Evolutionary conservation across 2,113 vertebrate species (phyloP).

Genomic region (Ceyx melanurus): DNA sequence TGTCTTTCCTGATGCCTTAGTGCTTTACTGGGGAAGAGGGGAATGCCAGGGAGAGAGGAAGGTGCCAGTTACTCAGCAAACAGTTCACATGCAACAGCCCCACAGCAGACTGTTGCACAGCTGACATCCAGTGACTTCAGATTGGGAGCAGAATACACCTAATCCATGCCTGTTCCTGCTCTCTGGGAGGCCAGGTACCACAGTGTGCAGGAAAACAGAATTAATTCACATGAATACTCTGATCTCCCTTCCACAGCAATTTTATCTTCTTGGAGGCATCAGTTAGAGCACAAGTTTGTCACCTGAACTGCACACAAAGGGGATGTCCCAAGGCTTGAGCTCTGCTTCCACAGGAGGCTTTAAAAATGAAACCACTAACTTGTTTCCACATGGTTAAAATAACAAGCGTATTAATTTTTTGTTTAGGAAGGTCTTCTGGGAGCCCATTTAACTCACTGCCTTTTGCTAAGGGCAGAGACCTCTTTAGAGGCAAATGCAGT

Average conservation of each 20-base stretch:
- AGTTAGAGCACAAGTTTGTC: neutral
- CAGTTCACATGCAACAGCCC: neutral
- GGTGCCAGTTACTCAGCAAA: neutral
- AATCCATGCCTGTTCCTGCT: neutral
- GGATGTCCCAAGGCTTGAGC: neutral
- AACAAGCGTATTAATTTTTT: neutral
- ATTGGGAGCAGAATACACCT: constrained; percentile 4
- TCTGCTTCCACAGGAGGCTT: neutral
- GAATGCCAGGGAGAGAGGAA: neutral
- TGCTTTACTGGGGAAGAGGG: neutral
- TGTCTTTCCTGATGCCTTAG: neutral
- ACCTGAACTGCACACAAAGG: constrained; percentile 2
- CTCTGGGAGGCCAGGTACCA: neutral
- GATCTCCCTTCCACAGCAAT: constrained; percentile 24
- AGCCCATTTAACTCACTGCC: neutral
- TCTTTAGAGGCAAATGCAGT: neutral
- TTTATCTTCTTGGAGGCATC: neutral
- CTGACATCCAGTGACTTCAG: neutral
- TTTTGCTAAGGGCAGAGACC: neutral
- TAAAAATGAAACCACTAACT: neutral
- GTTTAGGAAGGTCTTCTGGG: neutral
- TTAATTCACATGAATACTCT: constrained; percentile 56
- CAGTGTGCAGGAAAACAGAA: constrained; percentile 35
- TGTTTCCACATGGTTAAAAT: constrained; percentile 12
- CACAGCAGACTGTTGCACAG: neutral